Conservation (phyloP, 2,797 vertebrate genomes). For the Gobio occitaniae region DNA sequence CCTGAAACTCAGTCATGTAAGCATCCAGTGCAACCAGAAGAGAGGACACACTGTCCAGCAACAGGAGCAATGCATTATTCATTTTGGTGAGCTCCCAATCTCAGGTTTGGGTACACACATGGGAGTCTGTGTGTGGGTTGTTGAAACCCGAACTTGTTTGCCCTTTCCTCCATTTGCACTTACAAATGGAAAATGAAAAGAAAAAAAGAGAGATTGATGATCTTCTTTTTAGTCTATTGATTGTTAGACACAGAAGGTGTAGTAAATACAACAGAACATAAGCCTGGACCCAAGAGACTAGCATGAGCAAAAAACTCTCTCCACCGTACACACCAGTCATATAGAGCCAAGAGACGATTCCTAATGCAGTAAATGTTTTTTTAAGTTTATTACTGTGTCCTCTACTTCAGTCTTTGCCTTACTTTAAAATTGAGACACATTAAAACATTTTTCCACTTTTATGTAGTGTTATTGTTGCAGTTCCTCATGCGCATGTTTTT, state of each 20-base stretch:
- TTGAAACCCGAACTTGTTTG: slow-evolving; percentile 46
- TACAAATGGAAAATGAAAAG: background rate
- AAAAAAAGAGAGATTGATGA: slow-evolving; percentile 16
- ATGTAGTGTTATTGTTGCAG: slow-evolving; percentile 1
- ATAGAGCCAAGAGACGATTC: background rate
- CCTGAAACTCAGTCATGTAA: background rate
- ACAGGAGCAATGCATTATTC: slow-evolving; percentile 43
- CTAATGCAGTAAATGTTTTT: slow-evolving; percentile 8
- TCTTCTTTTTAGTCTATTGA: slow-evolving; percentile 39
- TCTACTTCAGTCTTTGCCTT: background rate
- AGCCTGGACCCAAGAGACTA: slow-evolving; percentile 24
- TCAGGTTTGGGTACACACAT: slow-evolving; percentile 28
- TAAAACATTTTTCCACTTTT: background rate
- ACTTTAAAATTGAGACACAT: background rate
- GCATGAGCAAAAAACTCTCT: background rate
- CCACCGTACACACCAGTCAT: background rate
- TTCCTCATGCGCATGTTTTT: background rate
- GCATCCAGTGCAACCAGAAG: slow-evolving; percentile 1
- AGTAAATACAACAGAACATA: slow-evolving; percentile 41
- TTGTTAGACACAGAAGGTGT: slow-evolving; percentile 33
- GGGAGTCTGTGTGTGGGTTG: slow-evolving; percentile 22
- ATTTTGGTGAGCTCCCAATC: slow-evolving; percentile 27
- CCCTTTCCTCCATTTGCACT: slow-evolving; percentile 5
- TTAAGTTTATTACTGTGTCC: background rate
- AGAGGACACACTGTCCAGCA: slow-evolving; percentile 14